Percentiles rank a stretch among this genome's conserved stretches.
Conservation (phyloP, 2,888 invertebrate species). For the Eupithecia vulgata region DNA sequence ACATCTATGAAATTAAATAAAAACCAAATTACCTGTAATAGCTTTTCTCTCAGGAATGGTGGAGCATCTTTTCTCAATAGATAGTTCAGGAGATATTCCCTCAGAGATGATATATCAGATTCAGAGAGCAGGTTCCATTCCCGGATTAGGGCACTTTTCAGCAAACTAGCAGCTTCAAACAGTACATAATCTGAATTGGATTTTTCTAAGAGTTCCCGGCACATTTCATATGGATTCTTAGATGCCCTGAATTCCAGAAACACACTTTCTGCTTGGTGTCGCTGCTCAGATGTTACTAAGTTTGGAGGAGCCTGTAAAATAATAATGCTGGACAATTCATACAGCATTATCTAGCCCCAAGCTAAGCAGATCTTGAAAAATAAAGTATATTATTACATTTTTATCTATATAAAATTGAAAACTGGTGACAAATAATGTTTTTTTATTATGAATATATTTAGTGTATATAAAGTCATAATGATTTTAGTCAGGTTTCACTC, state of each 20-base stretch:
- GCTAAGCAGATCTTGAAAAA: too few relatives aligned
- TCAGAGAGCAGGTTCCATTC: slow-evolving; percentile 92
- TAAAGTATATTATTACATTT: background rate
- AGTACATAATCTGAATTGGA: slow-evolving; percentile 90
- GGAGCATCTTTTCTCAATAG: slow-evolving; percentile 88
- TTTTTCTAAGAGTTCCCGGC: slow-evolving; percentile 90
- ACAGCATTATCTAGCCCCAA: too few relatives aligned
- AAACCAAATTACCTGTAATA: slow-evolving; percentile 83
- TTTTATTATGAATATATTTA: too few relatives aligned
- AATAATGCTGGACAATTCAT: too few relatives aligned
- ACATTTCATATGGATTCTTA: slow-evolving; percentile 91
- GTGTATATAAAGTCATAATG: background rate
- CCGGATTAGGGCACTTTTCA: slow-evolving; percentile 91
- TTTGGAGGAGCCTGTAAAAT: slow-evolving; percentile 90
- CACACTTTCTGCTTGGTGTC: slow-evolving; percentile 91
- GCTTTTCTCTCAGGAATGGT: slow-evolving; percentile 89
- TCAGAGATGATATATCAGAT: slow-evolving; percentile 87
- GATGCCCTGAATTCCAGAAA: slow-evolving; percentile 92
- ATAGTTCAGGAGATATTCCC: slow-evolving; percentile 91
- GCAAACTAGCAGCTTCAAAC: slow-evolving; percentile 93
- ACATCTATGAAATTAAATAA: background rate
- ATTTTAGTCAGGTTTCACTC: background rate
- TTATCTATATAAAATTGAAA: background rate
- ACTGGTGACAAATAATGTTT: background rate
- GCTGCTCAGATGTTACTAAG: slow-evolving; percentile 89